Evolutionary conservation across 2,888 invertebrate species (phyloP).

Genomic region (Steinernema scapterisci): DNA sequence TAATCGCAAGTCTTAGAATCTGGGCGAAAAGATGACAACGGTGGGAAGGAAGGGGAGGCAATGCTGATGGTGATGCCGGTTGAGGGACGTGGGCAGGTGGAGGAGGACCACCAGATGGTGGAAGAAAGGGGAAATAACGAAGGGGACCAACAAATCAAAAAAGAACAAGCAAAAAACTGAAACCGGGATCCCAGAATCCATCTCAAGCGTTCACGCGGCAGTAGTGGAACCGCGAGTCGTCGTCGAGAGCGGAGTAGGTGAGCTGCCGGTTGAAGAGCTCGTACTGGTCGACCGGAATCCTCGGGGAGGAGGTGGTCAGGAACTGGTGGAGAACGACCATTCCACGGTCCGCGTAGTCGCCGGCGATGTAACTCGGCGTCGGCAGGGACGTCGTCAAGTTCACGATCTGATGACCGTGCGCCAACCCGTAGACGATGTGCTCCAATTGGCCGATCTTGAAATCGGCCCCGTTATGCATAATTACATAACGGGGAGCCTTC

Average conservation of each 20-base stretch:
- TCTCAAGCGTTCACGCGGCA: conserved; percentile 20
- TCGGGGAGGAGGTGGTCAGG: background rate
- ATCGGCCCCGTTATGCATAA: conserved; percentile 34
- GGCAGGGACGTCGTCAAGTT: conserved; percentile 30
- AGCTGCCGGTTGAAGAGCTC: background rate
- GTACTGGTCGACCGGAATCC: background rate
- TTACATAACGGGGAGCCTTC: conserved; percentile 34
- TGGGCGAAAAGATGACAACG: no score
- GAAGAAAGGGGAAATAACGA: background rate
- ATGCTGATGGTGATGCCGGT: no score
- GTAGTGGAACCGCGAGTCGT: background rate
- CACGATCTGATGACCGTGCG: conserved; percentile 36
- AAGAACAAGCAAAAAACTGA: background rate
- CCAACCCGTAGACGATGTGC: conserved; percentile 31
- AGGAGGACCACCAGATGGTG: no score
- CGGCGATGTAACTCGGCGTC: conserved; percentile 31
- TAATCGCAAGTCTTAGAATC: no score
- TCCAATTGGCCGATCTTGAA: conserved; percentile 35
- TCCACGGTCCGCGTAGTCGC: conserved; percentile 1
- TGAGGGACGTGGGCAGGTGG: no score
- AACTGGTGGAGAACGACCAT: conserved; percentile 20
- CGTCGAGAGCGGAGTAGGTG: background rate
- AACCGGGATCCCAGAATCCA: background rate
- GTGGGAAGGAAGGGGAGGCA: no score
- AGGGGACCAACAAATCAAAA: background rate